Conservation (phyloP, 2,888 invertebrate species). For the Cephus pygmeus region DNA sequence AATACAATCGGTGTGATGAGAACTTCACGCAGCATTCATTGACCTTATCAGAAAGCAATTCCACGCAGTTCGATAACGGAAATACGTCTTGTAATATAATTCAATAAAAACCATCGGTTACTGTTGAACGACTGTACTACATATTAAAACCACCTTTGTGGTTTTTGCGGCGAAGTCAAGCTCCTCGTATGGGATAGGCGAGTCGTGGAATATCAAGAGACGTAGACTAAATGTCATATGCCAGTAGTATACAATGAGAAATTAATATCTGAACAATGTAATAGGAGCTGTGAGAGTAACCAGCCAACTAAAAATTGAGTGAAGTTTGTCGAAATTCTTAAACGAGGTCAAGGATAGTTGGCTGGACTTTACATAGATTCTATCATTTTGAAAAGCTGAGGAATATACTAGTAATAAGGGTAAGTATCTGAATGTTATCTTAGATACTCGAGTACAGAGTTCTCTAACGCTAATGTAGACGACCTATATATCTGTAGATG, state of each 20-base stretch:
- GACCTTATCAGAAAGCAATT: constrained; percentile 6
- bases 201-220: background rate
- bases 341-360: background rate
- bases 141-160: background rate
- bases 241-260: background rate
- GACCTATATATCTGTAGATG: constrained; percentile 26
- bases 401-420: background rate
- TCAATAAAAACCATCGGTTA: background rate
- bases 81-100: background rate
- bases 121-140: background rate
- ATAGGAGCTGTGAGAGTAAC: background rate
- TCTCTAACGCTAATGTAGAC: background rate
- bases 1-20: constrained; percentile 13
- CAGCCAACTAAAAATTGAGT: background rate
- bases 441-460: background rate
- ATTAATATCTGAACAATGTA: background rate
- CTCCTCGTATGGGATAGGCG: background rate
- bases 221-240: background rate
- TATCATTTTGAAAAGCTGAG: background rate
- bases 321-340: background rate
- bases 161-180: background rate
- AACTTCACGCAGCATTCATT: background rate
- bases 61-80: background rate
- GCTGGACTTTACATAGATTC: background rate
- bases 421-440: background rate